A percentile compares a stretch with the other conserved stretches of the same genome.
Conservation (phyloP, 1,140 invertebrate genomes). For the Calephelis virginiensis region DNA sequence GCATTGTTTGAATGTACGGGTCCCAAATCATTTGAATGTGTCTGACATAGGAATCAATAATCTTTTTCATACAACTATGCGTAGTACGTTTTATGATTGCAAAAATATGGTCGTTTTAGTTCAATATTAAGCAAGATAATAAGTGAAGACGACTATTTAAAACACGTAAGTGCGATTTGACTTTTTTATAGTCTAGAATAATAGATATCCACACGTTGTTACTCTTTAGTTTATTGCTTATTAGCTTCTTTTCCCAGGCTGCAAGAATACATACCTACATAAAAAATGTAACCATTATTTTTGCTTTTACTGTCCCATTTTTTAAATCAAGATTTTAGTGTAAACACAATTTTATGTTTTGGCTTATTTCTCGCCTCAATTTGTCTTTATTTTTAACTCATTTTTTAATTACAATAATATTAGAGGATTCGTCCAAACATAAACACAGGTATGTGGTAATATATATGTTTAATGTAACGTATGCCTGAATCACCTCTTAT, state of each 20-base stretch:
- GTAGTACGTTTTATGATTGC: no score
- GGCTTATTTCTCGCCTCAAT: conserved; percentile 27
- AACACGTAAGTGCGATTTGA: no score
- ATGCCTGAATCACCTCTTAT: no score
- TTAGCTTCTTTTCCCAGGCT: no score
- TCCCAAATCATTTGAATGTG: no score
- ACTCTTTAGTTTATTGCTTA: not conserved
- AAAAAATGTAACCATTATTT: not conserved
- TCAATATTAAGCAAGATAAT: no score
- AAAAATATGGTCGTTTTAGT: no score
- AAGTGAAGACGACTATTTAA: no score
- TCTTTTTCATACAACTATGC: no score
- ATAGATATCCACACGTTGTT: not conserved
- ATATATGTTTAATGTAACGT: not conserved
- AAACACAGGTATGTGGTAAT: conserved; percentile 35
- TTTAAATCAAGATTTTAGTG: conserved; percentile 25
- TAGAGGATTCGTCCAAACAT: conserved; percentile 41
- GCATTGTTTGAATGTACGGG: no score
- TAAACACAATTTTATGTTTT: conserved; percentile 36
- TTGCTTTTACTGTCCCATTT: not conserved
- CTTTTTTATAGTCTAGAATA: no score
- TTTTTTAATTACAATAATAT: conserved; percentile 15
- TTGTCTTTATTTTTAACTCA: conserved; percentile 27
- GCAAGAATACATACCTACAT: not conserved
- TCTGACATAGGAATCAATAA: no score